Evolutionary conservation across 2,797 vertebrate genomes (phyloP).

Genomic region (Enteromius treurensis): DNA sequence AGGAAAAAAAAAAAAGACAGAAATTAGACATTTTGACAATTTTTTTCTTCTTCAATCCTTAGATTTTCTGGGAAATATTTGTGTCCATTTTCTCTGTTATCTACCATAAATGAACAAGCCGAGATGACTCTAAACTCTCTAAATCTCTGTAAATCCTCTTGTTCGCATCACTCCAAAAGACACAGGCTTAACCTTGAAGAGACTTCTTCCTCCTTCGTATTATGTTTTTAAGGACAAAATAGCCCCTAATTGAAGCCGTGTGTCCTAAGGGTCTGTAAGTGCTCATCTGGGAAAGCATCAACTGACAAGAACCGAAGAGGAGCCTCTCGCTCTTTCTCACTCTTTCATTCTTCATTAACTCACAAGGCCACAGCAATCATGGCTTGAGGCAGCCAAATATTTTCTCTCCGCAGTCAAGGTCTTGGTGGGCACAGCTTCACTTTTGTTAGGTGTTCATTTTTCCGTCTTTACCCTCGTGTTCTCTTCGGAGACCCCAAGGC

Average conservation of each 20-base stretch:
- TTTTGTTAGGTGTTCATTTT: conserved; percentile 51
- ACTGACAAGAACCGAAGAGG: conserved; percentile 67
- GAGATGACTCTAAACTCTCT: conserved; percentile 9
- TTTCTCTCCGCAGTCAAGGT: conserved; percentile 69
- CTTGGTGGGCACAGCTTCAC: conserved; percentile 42
- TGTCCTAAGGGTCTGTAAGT: conserved; percentile 75
- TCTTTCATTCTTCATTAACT: conserved; percentile 64
- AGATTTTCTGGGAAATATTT: not conserved
- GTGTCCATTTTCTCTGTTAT: not conserved
- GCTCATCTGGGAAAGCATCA: conserved; percentile 74
- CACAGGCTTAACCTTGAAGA: conserved; percentile 76
- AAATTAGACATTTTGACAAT: not conserved
- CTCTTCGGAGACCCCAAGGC: conserved; percentile 43
- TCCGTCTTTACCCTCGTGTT: conserved; percentile 57
- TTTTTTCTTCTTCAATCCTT: not conserved
- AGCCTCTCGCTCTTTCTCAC: conserved; percentile 66
- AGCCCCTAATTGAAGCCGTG: conserved; percentile 84
- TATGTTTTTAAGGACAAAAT: conserved; percentile 83
- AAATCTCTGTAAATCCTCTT: conserved; percentile 63
- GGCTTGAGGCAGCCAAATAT: conserved; percentile 73
- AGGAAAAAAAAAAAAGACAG: too few species aligned
- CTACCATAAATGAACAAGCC: not conserved
- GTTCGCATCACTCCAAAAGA: conserved; percentile 75
- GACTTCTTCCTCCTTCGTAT: conserved; percentile 78
- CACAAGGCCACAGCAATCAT: conserved; percentile 67